Evolutionary conservation across 2,797 vertebrate species (phyloP).

Genomic region (Amazona ochrocephala): DNA sequence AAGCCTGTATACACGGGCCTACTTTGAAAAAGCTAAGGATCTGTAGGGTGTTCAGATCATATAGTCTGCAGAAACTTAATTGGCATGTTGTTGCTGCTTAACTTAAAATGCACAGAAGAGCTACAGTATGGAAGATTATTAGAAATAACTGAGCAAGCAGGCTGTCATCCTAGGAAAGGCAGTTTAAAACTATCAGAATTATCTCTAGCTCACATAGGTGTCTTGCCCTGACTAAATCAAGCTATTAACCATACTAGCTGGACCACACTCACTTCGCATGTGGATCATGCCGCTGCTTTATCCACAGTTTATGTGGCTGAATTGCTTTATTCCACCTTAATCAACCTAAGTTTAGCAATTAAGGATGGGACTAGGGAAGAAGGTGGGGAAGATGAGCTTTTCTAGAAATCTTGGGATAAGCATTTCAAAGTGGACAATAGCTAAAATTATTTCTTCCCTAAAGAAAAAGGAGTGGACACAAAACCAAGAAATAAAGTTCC

Average conservation of each 20-base stretch:
- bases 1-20: conserved; percentile 64
- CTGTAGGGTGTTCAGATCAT: conserved; percentile 58
- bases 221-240: not conserved
- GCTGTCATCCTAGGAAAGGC: not conserved
- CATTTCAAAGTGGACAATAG: not conserved
- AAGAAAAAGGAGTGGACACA: not conserved
- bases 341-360: not conserved
- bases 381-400: not conserved
- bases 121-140: conserved; percentile 17
- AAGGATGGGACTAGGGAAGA: not conserved
- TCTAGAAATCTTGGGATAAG: not conserved
- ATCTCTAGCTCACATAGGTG: not conserved
- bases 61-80: conserved; percentile 65
- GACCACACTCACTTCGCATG: not conserved
- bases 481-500: not conserved
- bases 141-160: conserved; percentile 34
- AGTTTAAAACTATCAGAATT: conserved; percentile 31
- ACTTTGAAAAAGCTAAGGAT: conserved; percentile 64
- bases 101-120: conserved; percentile 40
- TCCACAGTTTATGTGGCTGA: not conserved
- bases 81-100: conserved; percentile 61
- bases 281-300: not conserved
- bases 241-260: not conserved
- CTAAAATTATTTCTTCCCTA: not conserved
- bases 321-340: not conserved